Evolutionary conservation across 1,140 invertebrate species (phyloP), one percentile per base, ranked within the genome.

Genomic region (Drosophila tristis): DNA sequence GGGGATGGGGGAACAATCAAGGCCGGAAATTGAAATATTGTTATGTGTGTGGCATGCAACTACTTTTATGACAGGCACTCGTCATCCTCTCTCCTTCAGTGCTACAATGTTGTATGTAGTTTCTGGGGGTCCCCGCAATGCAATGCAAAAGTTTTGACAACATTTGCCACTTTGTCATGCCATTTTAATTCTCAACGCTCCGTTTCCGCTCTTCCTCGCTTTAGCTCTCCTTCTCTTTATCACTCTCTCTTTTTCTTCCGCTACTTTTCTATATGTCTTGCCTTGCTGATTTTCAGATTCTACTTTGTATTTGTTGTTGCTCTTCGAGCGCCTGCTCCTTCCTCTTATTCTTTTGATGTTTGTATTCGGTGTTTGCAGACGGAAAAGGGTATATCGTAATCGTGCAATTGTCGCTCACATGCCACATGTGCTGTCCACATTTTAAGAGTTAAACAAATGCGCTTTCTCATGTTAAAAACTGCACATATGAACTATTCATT

Each of bases 101-200:
- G 45, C 48, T 60, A 53, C 67, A 57, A 48, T 71, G 70, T 62
- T 74, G 64, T 68, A 62, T 65, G 56, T 51, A 45, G 31, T 47
- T 56, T 47, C 47, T 39, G 39, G 57, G 35, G 29, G 44, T 55
- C 13, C 47, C 47, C 2, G 20, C 20, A 20, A 20, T 20, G 43
- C 50, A 78, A 77, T 77, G 80, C 77, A 56, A 84, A 78, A 86
- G 78, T 87, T 87, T 82, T 79, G 82, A 81, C 82, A 87, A 82
- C 63, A 87, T 82, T 81, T 81, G 82, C 78, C 82, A 87, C 82
- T 87, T 87, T 87, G 82, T 87, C 82, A 87, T 87, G 74, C 82
- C 73, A 86, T 86, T 86, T 86, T 86, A 86, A 86, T 86, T 86
- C 78, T 57, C 70, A 78, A 56, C 43, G 35, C 49, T 20, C 20